Evolutionary conservation across 2,888 invertebrate genomes (phyloP), one percentile per base, ranked within the genome.

Genomic region (Eristalis arbustorum): DNA sequence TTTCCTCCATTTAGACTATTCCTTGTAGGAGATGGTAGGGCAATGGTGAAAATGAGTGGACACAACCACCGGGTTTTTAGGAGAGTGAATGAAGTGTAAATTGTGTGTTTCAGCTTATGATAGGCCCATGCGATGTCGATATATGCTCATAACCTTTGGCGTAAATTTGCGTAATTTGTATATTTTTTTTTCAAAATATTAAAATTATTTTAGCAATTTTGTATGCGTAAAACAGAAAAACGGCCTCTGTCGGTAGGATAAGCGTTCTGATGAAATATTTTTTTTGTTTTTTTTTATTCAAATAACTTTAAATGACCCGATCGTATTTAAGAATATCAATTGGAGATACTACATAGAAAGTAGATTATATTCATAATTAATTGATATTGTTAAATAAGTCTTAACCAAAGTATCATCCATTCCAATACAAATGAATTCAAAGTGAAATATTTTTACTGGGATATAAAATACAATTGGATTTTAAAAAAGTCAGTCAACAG

Each of bases 131-230:
- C 74, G 78, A 79, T 71, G 64, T 62, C 61, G 75, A 40, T 62
- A 40, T 77, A 6, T 68, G 82, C 82, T 78, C 73, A 81, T 73
- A 56, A 83, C 87, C 87, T 34, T 87, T 87, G 74, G 87, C 87
- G 87, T 87, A 83, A 25, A 75, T 73, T 74, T 83, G 87, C 87
- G 87, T 87, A 87, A 37, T 75, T 83, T 87, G 74, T 64, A 72
- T 66, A 80, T 13, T 71, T 79, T 72, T n/a, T 67, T 78, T 77
- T 79, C 64, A 4, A 40, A 78, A 67, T 71, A 56, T 71, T 74
- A 14, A 31, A 69, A 81, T 62, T 78, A 63, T 64, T 77, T 64
- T 69, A 25, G 78, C 78, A 87, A 22, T 31, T 72, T 74, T 78
- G n/a, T 75, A 63, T 75, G 87, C 87, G 87, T 87, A 87, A 57